These are phyloP conservation scores for Molorchus minor DNA, from an alignment of 2,888 invertebrate genomes.

Conservation along the genomic window DNA sequence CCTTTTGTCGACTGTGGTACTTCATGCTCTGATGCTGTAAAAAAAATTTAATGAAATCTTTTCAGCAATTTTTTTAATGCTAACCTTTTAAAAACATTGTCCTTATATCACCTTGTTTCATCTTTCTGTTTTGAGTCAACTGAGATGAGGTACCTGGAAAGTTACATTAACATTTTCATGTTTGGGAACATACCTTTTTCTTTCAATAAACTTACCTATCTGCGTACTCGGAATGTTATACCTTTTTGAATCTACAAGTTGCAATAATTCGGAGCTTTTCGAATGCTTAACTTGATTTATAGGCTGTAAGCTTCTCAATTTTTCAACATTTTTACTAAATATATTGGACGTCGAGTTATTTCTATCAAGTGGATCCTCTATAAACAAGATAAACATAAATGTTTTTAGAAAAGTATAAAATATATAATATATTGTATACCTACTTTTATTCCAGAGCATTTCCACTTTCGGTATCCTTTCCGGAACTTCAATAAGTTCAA, in stretches of 20 bases:
- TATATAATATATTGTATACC: not conserved
- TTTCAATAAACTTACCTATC: conserved; percentile 56
- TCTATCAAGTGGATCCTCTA: conserved; percentile 34
- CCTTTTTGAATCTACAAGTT: conserved; percentile 65
- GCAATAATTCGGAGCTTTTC: conserved; percentile 62
- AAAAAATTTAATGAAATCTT: not conserved
- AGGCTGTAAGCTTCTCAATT: conserved; percentile 64
- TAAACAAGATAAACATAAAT: too few relatives aligned
- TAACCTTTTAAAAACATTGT: conserved; percentile 65
- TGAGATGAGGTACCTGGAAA: conserved; percentile 12
- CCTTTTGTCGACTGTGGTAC: conserved; percentile 1
- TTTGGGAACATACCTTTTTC: not conserved
- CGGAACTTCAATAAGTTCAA: conserved; percentile 46
- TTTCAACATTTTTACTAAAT: conserved; percentile 62
- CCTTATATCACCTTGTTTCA: conserved; percentile 67
- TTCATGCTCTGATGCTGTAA: not conserved
- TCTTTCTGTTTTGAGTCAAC: conserved; percentile 51
- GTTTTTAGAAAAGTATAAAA: not conserved
- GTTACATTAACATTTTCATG: conserved; percentile 1
- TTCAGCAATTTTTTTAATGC: too few relatives aligned
- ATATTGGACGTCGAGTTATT: conserved; percentile 19
- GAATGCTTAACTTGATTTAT: conserved; percentile 64
- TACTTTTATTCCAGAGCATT: conserved; percentile 48
- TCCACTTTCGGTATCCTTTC: conserved; percentile 46
- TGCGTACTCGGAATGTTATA: conserved; percentile 64